A percentile compares a stretch with the other conserved stretches of the same genome.
These are phyloP conservation scores for Leucozona laternaria DNA, from an alignment of 2,888 invertebrate genomes.

Conservation along the genomic window DNA sequence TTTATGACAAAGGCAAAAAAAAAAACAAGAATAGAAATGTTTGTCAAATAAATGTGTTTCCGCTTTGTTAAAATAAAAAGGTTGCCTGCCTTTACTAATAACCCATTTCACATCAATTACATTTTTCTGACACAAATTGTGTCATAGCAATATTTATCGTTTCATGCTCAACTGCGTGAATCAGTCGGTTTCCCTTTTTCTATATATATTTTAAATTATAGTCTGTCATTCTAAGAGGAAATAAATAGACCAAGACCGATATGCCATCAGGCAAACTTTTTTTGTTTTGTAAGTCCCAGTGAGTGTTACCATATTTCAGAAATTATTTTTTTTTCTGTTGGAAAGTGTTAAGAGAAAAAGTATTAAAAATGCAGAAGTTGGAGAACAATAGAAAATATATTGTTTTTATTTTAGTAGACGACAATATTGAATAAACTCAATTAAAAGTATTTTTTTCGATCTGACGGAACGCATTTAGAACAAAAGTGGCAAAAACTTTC, in stretches of 20 bases:
- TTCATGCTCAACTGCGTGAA: slow-evolving; percentile 20
- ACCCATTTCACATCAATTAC: slow-evolving; percentile 9
- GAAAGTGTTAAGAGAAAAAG: too few species aligned
- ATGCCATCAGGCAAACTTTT: not conserved
- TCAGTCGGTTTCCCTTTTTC: not conserved
- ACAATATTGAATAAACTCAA: too few species aligned
- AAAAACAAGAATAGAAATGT: not conserved
- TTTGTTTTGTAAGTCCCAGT: not conserved
- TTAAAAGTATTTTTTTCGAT: too few species aligned
- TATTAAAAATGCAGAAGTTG: too few species aligned
- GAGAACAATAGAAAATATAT: too few species aligned
- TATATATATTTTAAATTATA: not conserved
- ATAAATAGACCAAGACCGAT: slow-evolving; percentile 19
- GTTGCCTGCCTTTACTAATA: not conserved
- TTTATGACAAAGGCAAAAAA: not conserved
- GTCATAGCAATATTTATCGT: slow-evolving; percentile 9
- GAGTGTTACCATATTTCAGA: not conserved
- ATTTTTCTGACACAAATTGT: slow-evolving; percentile 10
- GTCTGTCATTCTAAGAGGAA: not conserved
- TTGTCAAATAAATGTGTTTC: slow-evolving; percentile 12
- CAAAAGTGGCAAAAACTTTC: too few species aligned
- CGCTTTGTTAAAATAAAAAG: slow-evolving; percentile 1
- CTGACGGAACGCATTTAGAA: too few species aligned
- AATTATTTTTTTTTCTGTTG: too few species aligned
- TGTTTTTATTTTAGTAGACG: too few species aligned